Evolutionary conservation across 2,113 vertebrate species (phyloP).

Genomic region (Calyptommatus sinebrachiatus): DNA sequence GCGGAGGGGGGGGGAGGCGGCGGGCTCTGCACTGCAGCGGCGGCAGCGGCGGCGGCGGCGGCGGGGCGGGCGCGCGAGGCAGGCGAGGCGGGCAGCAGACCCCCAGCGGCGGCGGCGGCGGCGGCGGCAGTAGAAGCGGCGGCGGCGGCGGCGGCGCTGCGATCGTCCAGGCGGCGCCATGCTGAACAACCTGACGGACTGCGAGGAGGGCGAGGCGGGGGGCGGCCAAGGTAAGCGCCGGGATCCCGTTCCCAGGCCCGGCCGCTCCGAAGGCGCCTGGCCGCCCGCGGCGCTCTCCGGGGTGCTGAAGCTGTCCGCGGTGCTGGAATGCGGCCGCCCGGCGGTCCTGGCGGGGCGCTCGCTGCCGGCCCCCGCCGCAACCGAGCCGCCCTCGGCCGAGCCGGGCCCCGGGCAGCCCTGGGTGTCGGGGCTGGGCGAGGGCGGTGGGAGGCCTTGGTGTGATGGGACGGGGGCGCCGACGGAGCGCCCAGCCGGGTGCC

Average conservation of each 20-base stretch:
- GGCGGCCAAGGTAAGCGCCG: conserved; percentile 84
- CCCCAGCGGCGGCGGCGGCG: background rate
- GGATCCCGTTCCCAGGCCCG: too few species aligned
- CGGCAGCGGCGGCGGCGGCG: background rate
- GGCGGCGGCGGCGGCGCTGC: background rate
- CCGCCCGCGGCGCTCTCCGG: conserved; percentile 55
- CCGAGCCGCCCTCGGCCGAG: conserved; percentile 5
- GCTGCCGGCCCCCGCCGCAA: background rate
- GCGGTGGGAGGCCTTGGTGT: background rate
- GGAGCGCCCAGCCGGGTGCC: conserved; percentile 2
- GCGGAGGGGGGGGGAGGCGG: conserved; percentile 63
- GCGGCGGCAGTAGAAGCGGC: background rate
- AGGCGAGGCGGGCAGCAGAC: background rate
- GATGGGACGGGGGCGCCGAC: background rate
- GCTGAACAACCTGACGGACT: conserved; percentile 96
- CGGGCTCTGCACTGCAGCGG: conserved; percentile 82
- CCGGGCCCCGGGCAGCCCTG: background rate
- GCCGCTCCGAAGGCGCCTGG: background rate
- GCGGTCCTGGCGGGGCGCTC: background rate
- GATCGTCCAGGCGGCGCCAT: conserved; percentile 73
- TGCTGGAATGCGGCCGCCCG: conserved; percentile 60
- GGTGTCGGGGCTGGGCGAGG: too few species aligned
- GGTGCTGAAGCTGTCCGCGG: conserved; percentile 73
- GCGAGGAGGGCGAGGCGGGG: conserved; percentile 92
- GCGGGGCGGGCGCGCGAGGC: background rate